Evolutionary conservation across 2,888 invertebrate genomes (phyloP), one percentile per base, ranked within the genome.

Genomic region (Drosophila hamatofila): DNA sequence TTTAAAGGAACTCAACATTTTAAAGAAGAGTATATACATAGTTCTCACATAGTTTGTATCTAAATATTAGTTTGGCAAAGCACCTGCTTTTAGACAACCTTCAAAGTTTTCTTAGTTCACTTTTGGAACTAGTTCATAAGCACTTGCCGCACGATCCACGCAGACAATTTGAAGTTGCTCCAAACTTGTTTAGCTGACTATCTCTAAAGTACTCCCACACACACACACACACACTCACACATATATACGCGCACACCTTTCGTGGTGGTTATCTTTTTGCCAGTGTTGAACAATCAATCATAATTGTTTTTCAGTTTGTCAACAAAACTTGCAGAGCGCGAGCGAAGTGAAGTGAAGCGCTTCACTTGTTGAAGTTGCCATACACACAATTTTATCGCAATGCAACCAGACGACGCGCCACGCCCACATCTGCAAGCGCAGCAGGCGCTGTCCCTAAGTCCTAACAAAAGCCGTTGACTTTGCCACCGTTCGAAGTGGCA

Each of bases 261-360:
- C 48, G 25, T 42, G 51, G n/a, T 30, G 60, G 68, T 44, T 73
- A 77, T 78, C 65, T 65, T 66, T 61, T 61, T 58, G 51, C 42
- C 69, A 64, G 68, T 66, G 88, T 72, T 78, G 67, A 68, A 75
- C 86, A 87, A 87, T 89, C 86, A 87, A 87, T 87, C 86, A 87
- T 85, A 87, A 87, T 87, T 89, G 86, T 89, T 87, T 88, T 78
- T 81, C 85, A 85, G 84, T 89, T 85, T 85, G 89, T 85, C 84
- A 85, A 79, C 83, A 83, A 66, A 49, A 80, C 44, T 81, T 78
- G 74, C 68, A 41, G 49, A 4, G 11, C 67, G 59, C 70, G 66
- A 41, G 25, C 25, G 46, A 14, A 9, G 16, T 25, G 14, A 42
- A 23, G 21, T 21, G 42, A 46, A 62, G 48, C 52, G 58, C 59